Base-by-base conservation (phyloP, 2,113 vertebrate genomes). In the Drymodes brunneopygia region DNA sequence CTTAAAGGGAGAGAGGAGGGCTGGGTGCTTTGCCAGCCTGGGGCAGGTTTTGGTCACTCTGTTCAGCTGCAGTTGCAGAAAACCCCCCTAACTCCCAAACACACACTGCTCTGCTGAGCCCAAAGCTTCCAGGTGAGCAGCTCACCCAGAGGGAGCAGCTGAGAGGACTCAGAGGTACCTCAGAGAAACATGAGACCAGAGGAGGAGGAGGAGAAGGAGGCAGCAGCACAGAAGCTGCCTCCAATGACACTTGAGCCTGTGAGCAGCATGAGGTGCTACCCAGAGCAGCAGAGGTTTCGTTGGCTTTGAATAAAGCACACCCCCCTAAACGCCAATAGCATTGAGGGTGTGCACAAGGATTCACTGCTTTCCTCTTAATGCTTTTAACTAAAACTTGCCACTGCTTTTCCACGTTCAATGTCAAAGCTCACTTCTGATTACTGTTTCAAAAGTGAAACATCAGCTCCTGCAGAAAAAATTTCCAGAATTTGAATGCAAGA, bases 321-420 rank as follows among this genome's bases (percentile, higher is more conserved):
- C 11, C 21, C 27, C 12, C 4, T 2, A 9, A 0, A 3, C 3
- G 16, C 12, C 77, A 33, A 1, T 2, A 23, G 40, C 7, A 12
- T 0, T 10, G 50, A 9, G 58, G 58, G 17, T 3, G 9, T 42
- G 47, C 38, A 14, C 24, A 40, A 50, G 22, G n/a, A 33, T 83
- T 47, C 47, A 2, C 3, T 24, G 36, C 51, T 71, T 66, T 51
- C 51, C 38, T n/a, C 3, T 4, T 57, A 29, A 47, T 27, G 23
- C 15, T 60, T 86, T 31, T 22, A 50, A 45, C 23, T 29, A 61
- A 48, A 72, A 40, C 31, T 66, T 35, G 42, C n/a, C 38, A 23
- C n/a, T 57, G 66, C 51, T 83, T 47, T 36, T 31, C 51, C 44
- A 77, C 2, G 2, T 22, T 22, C 48, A 69, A 4, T 15, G 33